A percentile compares a stretch with the other conserved stretches of the same genome.
These are phyloP conservation scores for Rhinopithecus roxellana DNA, from an alignment of 2,113 vertebrate species.

Conservation along the genomic window DNA sequence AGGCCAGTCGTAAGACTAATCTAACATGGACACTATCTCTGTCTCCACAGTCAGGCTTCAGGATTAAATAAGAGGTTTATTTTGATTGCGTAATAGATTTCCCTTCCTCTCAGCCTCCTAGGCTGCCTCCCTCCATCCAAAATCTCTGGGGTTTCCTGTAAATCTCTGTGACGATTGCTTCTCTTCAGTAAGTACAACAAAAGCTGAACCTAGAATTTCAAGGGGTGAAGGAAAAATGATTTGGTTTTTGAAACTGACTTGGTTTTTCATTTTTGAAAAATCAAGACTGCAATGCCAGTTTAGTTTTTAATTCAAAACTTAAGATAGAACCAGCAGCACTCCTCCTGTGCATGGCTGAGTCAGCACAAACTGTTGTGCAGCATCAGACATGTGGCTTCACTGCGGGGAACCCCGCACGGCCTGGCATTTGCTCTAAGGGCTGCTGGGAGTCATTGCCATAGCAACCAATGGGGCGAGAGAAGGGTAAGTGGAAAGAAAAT, in stretches of 20 bases:
- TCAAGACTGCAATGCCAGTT: not conserved
- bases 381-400: not conserved
- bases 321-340: conserved; percentile 10
- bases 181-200: not conserved
- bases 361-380: conserved; percentile 61
- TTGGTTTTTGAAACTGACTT: not conserved
- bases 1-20: not conserved
- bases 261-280: not conserved
- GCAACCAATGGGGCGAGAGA: conserved; percentile 46
- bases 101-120: not conserved
- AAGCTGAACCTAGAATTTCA: conserved; percentile 39
- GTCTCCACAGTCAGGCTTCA: not conserved
- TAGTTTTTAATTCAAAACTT: not conserved
- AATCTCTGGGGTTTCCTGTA: not conserved
- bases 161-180: not conserved
- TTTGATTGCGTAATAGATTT: not conserved
- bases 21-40: not conserved
- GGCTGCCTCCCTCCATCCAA: not conserved
- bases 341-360: conserved; percentile 51
- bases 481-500: not conserved
- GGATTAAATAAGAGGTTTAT: not conserved
- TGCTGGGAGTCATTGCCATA: conserved; percentile 70
- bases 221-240: not conserved
- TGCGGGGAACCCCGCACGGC: not conserved
- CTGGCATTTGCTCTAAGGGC: conserved; percentile 58